These are phyloP conservation scores for Cecidostiba fungosa DNA, from an alignment of 2,888 invertebrate species.

Conservation along the genomic window DNA sequence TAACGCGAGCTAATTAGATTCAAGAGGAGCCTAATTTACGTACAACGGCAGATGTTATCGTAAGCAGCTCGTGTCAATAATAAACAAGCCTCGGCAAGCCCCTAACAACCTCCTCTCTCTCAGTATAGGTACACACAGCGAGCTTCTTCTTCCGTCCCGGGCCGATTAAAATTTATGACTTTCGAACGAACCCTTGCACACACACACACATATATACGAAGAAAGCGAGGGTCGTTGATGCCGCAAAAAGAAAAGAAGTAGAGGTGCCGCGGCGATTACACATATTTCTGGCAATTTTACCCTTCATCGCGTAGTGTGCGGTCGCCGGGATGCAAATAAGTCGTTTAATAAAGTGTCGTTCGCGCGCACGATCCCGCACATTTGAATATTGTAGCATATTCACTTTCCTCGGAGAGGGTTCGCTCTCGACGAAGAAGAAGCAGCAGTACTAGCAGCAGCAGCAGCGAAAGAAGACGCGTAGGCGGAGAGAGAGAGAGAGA, in stretches of 20 bases:
- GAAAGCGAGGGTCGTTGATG: slow-evolving; percentile 9
- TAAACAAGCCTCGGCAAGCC: slow-evolving; percentile 49
- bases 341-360: slow-evolving; percentile 79
- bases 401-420: slow-evolving; percentile 73
- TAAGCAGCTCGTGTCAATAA: slow-evolving; percentile 59
- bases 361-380: slow-evolving; percentile 64
- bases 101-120: background rate
- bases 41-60: slow-evolving; percentile 60
- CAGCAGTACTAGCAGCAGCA: background rate
- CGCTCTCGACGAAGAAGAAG: slow-evolving; percentile 48
- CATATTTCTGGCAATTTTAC: slow-evolving; percentile 54
- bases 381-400: slow-evolving; percentile 79
- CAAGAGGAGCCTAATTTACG: slow-evolving; percentile 60
- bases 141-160: slow-evolving; percentile 42
- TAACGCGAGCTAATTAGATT: slow-evolving; percentile 47
- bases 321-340: slow-evolving; percentile 72
- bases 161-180: slow-evolving; percentile 60
- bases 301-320: slow-evolving; percentile 16
- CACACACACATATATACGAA: background rate
- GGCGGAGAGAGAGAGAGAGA: slow-evolving; percentile 52
- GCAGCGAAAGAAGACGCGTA: slow-evolving; percentile 5
- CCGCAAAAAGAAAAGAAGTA: background rate
- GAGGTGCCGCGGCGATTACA: slow-evolving; percentile 35
- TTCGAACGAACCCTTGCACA: background rate
- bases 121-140: background rate